These are phyloP conservation scores for Tiliacea aurago DNA, from an alignment of 2,888 invertebrate species.

Conservation along the genomic window DNA sequence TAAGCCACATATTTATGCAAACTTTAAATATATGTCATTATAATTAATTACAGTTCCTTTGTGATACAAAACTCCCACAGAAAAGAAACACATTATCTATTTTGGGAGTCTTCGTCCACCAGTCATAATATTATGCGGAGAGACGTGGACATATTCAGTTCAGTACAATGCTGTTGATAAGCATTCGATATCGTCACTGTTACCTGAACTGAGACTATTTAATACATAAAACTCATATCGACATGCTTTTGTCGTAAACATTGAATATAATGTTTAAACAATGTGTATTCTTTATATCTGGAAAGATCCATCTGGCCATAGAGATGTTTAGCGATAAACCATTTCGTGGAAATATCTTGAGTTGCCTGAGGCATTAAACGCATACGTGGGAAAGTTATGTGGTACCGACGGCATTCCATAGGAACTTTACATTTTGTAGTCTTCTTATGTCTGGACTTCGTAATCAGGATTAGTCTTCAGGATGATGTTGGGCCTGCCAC, in stretches of 20 bases:
- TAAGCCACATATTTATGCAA: conserved; percentile 7
- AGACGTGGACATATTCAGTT: conserved; percentile 21
- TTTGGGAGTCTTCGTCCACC: conserved; percentile 24
- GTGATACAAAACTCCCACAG: conserved; percentile 14
- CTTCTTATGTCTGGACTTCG: neutral
- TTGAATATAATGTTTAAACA: conserved; percentile 10
- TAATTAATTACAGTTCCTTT: conserved; percentile 33
- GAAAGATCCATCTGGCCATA: neutral
- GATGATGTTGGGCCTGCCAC: no score
- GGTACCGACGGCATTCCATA: conserved; percentile 12
- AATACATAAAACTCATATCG: conserved; percentile 27
- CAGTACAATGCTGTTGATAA: conserved; percentile 29
- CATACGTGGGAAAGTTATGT: conserved; percentile 18
- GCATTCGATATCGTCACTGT: conserved; percentile 39
- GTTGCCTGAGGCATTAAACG: neutral
- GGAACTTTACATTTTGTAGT: neutral
- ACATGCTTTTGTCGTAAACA: conserved; percentile 8
- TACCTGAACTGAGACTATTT: conserved; percentile 25
- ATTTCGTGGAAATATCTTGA: conserved; percentile 19
- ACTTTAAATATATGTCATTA: neutral
- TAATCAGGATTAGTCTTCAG: neutral
- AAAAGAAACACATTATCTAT: conserved; percentile 26
- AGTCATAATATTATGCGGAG: conserved; percentile 22
- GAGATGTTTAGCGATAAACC: conserved; percentile 9
- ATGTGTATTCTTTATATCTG: conserved; percentile 14